Conservation (phyloP, 2,888 invertebrate genomes). For the Rhingia rostrata region DNA sequence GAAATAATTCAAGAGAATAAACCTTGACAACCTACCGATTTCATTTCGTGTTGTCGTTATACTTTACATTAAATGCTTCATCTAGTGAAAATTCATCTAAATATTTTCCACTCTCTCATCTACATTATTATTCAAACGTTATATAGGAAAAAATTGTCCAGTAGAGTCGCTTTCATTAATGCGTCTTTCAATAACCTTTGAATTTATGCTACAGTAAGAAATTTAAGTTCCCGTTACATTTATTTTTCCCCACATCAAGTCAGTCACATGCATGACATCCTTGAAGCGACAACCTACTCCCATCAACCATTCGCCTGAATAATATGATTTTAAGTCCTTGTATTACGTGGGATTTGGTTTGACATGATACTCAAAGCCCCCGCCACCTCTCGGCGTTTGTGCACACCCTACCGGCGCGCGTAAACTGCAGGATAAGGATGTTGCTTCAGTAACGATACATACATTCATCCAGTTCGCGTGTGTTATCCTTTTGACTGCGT, state of each 20-base stretch:
- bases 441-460: conserved; percentile 44
- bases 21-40: too few relatives aligned
- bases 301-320: conserved; percentile 45
- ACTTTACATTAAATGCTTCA: too few relatives aligned
- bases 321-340: conserved; percentile 61
- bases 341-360: conserved; percentile 54
- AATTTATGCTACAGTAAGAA: conserved; percentile 41
- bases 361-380: conserved; percentile 50
- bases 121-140: conserved; percentile 39
- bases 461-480: conserved; percentile 9
- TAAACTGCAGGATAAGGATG: conserved; percentile 35
- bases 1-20: too few relatives aligned
- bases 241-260: background rate
- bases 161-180: conserved; percentile 14
- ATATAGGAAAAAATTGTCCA: background rate
- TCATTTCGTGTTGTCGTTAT: too few relatives aligned
- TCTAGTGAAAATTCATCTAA: too few relatives aligned
- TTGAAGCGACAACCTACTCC: conserved; percentile 24
- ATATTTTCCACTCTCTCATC: conserved; percentile 1
- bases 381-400: conserved; percentile 2
- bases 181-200: conserved; percentile 34
- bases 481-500: background rate
- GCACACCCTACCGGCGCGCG: background rate
- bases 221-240: conserved; percentile 28
- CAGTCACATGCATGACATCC: conserved; percentile 9